A percentile compares a stretch with the other conserved stretches of the same genome.
These are phyloP conservation scores for Drosophila yooni DNA, from an alignment of 2,888 invertebrate genomes.

Conservation along the genomic window DNA sequence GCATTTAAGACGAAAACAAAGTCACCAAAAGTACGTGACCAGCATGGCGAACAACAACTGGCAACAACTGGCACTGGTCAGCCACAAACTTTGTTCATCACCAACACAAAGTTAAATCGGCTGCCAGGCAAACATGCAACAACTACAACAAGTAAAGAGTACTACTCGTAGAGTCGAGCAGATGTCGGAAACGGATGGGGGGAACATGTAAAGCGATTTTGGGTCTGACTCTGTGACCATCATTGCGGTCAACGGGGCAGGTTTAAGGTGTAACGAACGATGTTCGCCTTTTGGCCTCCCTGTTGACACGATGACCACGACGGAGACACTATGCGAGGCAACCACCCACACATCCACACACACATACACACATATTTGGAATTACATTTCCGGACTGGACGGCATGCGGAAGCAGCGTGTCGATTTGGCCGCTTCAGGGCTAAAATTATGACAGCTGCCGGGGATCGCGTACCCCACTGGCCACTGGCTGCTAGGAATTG, in stretches of 20 bases:
- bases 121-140: slow-evolving; percentile 19
- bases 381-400: slow-evolving; percentile 75
- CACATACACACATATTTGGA: slow-evolving; percentile 12
- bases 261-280: slow-evolving; percentile 75
- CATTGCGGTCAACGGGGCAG: slow-evolving; percentile 73
- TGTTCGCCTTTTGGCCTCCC: slow-evolving; percentile 69
- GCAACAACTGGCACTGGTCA: slow-evolving; percentile 62
- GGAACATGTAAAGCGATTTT: slow-evolving; percentile 64
- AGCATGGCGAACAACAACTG: slow-evolving; percentile 52
- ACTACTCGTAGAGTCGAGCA: background rate
- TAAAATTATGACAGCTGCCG: slow-evolving; percentile 72
- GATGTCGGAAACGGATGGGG: background rate
- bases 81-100: slow-evolving; percentile 77
- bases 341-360: slow-evolving; percentile 29
- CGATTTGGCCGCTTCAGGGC: slow-evolving; percentile 70
- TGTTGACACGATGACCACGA: slow-evolving; percentile 66
- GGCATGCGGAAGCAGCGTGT: slow-evolving; percentile 70
- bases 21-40: slow-evolving; percentile 75
- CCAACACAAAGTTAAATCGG: slow-evolving; percentile 45
- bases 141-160: slow-evolving; percentile 9
- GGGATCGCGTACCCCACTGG: slow-evolving; percentile 16
- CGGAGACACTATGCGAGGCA: slow-evolving; percentile 41
- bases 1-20: slow-evolving; percentile 79
- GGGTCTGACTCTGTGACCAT: slow-evolving; percentile 73
- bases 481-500: slow-evolving; percentile 10